Conservation (phyloP, 2,888 invertebrate species). For the Eutolmus rufibarbis region DNA sequence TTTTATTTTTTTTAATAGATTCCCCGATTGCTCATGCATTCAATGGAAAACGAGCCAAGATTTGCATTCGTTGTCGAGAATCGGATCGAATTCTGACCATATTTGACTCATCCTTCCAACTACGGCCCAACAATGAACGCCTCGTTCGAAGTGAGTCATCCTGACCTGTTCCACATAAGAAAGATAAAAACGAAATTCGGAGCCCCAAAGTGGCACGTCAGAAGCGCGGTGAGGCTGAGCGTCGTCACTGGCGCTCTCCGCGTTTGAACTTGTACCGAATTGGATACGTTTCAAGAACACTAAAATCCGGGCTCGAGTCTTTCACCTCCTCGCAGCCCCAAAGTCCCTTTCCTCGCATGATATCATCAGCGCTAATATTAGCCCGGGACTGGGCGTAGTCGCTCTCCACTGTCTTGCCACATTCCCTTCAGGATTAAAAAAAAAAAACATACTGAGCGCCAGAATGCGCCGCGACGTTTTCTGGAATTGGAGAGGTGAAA, state of each 20-base stretch:
- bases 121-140: constrained; percentile 11
- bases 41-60: neutral
- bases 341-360: neutral
- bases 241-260: neutral
- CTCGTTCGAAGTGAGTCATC: constrained; percentile 18
- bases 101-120: constrained; percentile 31
- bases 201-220: neutral
- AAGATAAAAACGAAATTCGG: neutral
- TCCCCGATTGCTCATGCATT: neutral
- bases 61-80: neutral
- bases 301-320: neutral
- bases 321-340: neutral
- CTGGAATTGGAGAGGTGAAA: neutral
- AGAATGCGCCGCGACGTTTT: neutral
- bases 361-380: constrained; percentile 24
- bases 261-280: constrained; percentile 30
- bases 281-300: constrained; percentile 10
- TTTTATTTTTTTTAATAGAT: neutral
- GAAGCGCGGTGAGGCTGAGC: neutral
- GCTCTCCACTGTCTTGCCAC: neutral
- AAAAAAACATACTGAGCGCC: neutral
- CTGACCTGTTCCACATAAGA: constrained; percentile 33
- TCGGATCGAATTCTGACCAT: neutral
- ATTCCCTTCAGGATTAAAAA: constrained; percentile 17
- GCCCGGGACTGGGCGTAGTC: neutral